These are phyloP conservation scores for Promerops cafer DNA, from an alignment of 2,113 vertebrate genomes.

Conservation along the genomic window DNA sequence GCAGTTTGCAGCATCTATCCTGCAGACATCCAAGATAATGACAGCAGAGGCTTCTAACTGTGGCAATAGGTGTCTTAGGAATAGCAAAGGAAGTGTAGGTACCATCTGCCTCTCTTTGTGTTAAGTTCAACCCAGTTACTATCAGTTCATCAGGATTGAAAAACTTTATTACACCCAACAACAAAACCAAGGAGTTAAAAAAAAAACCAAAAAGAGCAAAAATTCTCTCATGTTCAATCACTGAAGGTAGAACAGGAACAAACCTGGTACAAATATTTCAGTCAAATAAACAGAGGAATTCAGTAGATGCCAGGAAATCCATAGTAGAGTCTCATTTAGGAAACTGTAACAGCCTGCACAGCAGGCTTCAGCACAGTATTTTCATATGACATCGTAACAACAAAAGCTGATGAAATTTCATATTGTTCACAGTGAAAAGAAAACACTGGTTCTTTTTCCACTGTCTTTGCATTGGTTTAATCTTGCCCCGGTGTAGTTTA, in stretches of 20 bases:
- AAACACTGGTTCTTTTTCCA: not conserved
- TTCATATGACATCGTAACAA: not conserved
- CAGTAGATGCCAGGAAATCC: not conserved
- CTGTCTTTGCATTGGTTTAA: not conserved
- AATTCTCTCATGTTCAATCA: not conserved
- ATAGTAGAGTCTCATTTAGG: not conserved
- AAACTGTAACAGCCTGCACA: not conserved
- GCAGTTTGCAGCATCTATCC: not conserved
- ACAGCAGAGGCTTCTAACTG: not conserved
- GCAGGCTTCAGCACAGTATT: not conserved
- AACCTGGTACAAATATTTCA: not conserved
- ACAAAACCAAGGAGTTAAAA: not conserved
- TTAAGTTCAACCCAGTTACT: not conserved
- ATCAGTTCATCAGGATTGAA: not conserved
- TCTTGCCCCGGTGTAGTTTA: slow-evolving; percentile 9
- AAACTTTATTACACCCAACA: not conserved
- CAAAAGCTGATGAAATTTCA: not conserved
- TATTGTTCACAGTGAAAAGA: slow-evolving; percentile 6
- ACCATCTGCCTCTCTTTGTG: not conserved
- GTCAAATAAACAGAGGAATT: not conserved
- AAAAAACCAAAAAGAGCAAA: not conserved
- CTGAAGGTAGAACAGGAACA: not conserved
- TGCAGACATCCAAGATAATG: not conserved
- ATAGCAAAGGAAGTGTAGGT: not conserved
- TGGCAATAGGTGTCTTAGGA: not conserved